Evolutionary conservation across 2,113 vertebrate species (phyloP).

Genomic region (Petrocephalus zakoni): DNA sequence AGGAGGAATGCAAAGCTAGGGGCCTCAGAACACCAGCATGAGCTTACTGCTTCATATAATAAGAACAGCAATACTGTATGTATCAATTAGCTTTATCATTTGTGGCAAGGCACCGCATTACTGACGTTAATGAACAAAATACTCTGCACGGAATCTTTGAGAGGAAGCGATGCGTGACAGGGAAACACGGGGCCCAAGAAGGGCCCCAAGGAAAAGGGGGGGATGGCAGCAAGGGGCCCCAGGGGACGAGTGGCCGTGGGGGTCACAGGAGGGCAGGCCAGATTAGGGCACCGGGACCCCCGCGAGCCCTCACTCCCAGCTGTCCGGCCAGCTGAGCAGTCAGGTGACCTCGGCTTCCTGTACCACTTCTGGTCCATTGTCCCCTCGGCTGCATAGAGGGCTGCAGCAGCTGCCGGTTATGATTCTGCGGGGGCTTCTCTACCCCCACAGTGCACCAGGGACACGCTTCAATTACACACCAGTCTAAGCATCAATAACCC

Average conservation of each 20-base stretch:
- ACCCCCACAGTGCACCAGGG: conserved; percentile 33
- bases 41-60: background rate
- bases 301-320: conserved; percentile 50
- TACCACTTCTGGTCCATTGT: conserved; percentile 59
- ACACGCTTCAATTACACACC: background rate
- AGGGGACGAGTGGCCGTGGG: background rate
- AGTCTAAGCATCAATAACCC: background rate
- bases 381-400: conserved; percentile 50
- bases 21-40: background rate
- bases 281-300: background rate
- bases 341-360: conserved; percentile 64
- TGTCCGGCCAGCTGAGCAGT: conserved; percentile 67
- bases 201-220: background rate
- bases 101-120: background rate
- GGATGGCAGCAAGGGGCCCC: background rate
- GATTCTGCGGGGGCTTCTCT: conserved; percentile 38
- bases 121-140: background rate
- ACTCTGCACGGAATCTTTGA: background rate
- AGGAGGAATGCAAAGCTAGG: background rate
- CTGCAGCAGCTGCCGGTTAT: conserved; percentile 60
- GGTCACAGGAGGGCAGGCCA: background rate
- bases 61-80: background rate
- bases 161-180: background rate
- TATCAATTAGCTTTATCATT: background rate
- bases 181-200: background rate